Conservation (phyloP, 2,113 vertebrate species). For the Coracopsis vasa region DNA sequence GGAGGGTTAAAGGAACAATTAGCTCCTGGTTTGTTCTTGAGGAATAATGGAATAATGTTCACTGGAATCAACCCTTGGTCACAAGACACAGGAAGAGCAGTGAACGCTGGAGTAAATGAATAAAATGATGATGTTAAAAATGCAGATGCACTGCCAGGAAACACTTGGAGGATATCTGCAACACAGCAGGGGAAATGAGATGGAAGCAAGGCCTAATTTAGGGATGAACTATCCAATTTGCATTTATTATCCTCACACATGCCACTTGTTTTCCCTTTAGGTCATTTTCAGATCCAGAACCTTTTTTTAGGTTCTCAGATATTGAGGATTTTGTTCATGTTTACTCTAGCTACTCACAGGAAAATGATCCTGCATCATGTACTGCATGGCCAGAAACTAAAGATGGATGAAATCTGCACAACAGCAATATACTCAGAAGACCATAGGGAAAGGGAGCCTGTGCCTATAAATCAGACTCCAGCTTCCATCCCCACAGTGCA, state of each 20-base stretch:
- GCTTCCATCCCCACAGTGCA: not conserved
- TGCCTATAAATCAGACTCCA: not conserved
- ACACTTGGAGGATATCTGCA: not conserved
- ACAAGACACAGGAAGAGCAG: constrained; percentile 61
- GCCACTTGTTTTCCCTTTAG: not conserved
- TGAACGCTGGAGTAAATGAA: constrained; percentile 32
- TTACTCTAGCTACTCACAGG: not conserved
- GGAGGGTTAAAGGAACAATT: not conserved
- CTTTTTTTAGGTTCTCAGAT: not conserved
- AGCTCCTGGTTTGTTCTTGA: not conserved
- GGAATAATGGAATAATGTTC: not conserved
- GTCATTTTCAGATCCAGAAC: not conserved
- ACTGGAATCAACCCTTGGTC: not conserved
- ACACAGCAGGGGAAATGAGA: not conserved
- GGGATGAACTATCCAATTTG: not conserved
- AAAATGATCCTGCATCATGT: not conserved
- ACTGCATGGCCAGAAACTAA: not conserved
- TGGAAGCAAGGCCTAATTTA: not conserved
- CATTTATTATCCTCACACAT: not conserved
- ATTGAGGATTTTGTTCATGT: not conserved
- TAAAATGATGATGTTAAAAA: constrained; percentile 32
- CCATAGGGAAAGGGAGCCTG: not conserved
- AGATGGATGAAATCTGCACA: not conserved
- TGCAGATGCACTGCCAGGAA: constrained; percentile 38
- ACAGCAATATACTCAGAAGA: not conserved